Percentiles rank a stretch among this genome's conserved stretches.
Conservation (phyloP, 2,113 vertebrate genomes). For the Microtus pennsylvanicus region DNA sequence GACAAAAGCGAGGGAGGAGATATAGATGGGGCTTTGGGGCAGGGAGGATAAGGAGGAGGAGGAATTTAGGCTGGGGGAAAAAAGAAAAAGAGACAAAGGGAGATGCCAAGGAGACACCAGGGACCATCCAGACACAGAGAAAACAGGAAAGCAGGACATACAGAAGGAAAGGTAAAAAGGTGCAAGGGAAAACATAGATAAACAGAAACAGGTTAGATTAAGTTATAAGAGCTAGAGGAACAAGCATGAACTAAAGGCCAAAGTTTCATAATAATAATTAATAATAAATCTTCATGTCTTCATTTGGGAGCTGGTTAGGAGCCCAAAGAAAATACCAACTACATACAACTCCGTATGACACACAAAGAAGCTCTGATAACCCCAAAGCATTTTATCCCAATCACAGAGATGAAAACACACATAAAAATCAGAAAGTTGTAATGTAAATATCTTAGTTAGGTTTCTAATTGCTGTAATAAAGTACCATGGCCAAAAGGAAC, state of each 20-base stretch:
- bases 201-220: background rate
- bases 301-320: background rate
- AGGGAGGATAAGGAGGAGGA: background rate
- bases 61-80: background rate
- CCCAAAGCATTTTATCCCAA: conserved; percentile 22
- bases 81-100: background rate
- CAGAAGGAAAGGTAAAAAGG: background rate
- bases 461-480: background rate
- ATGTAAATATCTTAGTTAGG: background rate
- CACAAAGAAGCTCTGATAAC: conserved; percentile 15
- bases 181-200: background rate
- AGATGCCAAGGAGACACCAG: background rate
- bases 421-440: conserved; percentile 19
- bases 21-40: background rate
- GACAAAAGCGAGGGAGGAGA: background rate
- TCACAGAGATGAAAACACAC: conserved; percentile 11
- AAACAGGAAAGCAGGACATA: background rate
- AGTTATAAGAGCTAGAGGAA: background rate
- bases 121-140: background rate
- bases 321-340: background rate
- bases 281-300: background rate
- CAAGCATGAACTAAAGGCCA: background rate
- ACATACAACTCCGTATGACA: background rate
- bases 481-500: background rate
- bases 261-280: background rate